Percentiles rank a stretch among this genome's conserved stretches.
These are phyloP conservation scores for Periparus ater DNA, from an alignment of 2,797 vertebrate genomes.

Conservation along the genomic window DNA sequence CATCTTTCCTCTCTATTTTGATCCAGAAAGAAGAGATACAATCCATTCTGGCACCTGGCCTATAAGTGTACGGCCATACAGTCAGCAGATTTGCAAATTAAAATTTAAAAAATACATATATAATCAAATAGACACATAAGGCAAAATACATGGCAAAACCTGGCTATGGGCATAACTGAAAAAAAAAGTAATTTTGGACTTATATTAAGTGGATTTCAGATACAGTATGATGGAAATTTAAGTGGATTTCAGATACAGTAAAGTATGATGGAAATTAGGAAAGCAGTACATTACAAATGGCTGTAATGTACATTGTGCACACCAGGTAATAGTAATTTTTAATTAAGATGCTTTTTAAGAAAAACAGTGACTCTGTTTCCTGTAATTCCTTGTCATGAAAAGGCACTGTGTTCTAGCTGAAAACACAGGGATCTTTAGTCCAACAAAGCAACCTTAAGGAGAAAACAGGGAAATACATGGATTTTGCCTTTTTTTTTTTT, in stretches of 20 bases:
- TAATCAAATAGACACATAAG: neutral
- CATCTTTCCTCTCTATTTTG: neutral
- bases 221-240: neutral
- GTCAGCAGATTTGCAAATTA: neutral
- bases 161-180: neutral
- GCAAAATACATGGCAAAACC: neutral
- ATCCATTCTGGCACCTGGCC: neutral
- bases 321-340: neutral
- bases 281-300: neutral
- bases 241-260: neutral
- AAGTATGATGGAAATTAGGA: neutral
- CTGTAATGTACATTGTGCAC: neutral
- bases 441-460: neutral
- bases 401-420: neutral
- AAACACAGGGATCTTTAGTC: constrained; percentile 11
- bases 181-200: neutral
- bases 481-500: neutral
- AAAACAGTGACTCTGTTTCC: constrained; percentile 7
- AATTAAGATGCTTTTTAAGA: neutral
- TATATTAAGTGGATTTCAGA: neutral
- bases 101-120: neutral
- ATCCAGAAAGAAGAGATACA: neutral
- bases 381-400: constrained; percentile 7
- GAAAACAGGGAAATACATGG: neutral
- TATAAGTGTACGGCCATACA: neutral